Evolutionary conservation across 2,113 vertebrate genomes (phyloP).

Genomic region (Myodes glareolus): DNA sequence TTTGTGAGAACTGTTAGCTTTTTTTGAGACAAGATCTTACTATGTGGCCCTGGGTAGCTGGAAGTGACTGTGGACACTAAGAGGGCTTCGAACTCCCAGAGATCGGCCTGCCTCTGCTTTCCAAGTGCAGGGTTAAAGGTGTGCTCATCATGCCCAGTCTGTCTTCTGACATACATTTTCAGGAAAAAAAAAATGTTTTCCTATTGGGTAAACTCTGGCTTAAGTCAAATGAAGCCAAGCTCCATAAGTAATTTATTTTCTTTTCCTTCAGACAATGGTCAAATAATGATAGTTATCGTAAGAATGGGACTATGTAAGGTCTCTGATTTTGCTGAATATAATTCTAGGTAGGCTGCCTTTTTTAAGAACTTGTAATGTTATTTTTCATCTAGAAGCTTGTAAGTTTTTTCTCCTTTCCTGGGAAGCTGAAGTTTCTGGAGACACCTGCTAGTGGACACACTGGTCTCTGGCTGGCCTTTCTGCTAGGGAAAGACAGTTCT

Average conservation of each 20-base stretch:
- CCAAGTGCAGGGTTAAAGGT: neutral
- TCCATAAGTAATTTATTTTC: neutral
- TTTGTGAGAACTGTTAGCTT: neutral
- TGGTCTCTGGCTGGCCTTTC: neutral
- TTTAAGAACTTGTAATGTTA: neutral
- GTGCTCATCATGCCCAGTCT: neutral
- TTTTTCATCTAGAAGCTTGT: neutral
- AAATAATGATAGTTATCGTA: neutral
- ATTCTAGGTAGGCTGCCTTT: neutral
- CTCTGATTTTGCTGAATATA: neutral
- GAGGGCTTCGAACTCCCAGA: neutral
- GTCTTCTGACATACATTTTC: neutral
- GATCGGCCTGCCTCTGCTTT: neutral
- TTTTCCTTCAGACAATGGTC: neutral
- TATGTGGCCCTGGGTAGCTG: neutral
- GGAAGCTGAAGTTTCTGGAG: neutral
- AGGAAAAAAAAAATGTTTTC: neutral
- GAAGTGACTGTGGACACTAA: neutral
- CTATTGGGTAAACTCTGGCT: neutral
- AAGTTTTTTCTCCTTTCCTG: neutral
- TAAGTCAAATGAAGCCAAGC: neutral
- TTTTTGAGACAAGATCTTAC: too few species aligned
- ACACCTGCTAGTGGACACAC: neutral
- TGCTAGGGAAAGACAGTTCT: neutral
- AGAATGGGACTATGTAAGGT: neutral